Evolutionary conservation across 2,888 invertebrate genomes (phyloP), one percentile per base, ranked within the genome.

Genomic region (Biston betularia): DNA sequence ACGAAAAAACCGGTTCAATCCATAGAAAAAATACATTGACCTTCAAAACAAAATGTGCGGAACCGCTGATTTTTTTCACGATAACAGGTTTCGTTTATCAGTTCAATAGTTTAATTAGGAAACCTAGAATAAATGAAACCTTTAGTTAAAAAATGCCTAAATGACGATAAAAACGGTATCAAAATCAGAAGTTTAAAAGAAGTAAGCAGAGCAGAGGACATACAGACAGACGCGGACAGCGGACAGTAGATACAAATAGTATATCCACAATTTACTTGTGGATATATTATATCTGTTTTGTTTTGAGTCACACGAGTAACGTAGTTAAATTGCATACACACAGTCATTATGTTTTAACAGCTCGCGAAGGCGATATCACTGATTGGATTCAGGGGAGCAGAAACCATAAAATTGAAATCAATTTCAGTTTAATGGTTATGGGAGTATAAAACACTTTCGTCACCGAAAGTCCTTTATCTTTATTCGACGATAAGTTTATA

Each of bases 381-480:
- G 90, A 93, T 93, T 93, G 93, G 91, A 91, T 92, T 91, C 92
- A 88, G 88, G 89, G 84, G 87, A 91, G 88, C 90, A 90, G 87
- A 92, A 89, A 91, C 91, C 90, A 92, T 93, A 92, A 93, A 93
- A 92, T 91, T 89, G 87, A 92, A 93, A 93, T 93, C 91, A 93
- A 93, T 92, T 93, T 92, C 86, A 86, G 85, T 84, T 87, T 91
- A 92, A 92, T 90, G 93, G 89, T 90, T 92, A 92, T 90, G 80
- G 89, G 87, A 83, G 78, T 85, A 88, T 92, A 89, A 92, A 92
- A 90, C 84, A 86, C 83, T 83, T 85, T 85, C 84, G 86, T 84
- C 86, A 85, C 82, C 79, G 72, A 82, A 82, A 80, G 78, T 78
- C 75, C 80, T 82, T 85, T 82, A 82, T 84, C 82, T 85, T 83